These are phyloP conservation scores for Sinelater perroti DNA, from an alignment of 2,888 invertebrate genomes.

Conservation along the genomic window DNA sequence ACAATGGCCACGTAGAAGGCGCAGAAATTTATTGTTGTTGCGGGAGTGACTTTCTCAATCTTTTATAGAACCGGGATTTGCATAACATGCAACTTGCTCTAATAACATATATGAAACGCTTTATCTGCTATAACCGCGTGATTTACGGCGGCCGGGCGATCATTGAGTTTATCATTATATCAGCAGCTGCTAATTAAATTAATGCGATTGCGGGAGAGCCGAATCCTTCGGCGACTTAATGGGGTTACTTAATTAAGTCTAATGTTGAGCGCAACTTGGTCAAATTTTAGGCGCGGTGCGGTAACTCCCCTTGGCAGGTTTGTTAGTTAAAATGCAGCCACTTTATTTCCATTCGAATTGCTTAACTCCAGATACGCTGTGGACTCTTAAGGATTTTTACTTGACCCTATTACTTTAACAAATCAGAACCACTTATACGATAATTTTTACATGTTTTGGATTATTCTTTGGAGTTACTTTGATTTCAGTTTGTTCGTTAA, in stretches of 20 bases:
- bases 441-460: no score
- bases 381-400: no score
- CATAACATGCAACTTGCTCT: constrained; percentile 31
- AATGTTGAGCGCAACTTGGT: no score
- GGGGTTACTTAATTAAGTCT: constrained; percentile 17
- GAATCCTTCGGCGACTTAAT: constrained; percentile 10
- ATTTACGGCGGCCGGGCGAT: constrained; percentile 19
- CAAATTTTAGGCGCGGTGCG: no score
- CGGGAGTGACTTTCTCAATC: constrained; percentile 32
- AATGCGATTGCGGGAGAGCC: constrained; percentile 11
- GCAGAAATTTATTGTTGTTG: constrained; percentile 34
- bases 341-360: no score
- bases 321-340: no score
- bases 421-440: no score
- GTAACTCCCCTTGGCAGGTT: no score
- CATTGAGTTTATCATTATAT: constrained; percentile 13
- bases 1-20: constrained; percentile 30
- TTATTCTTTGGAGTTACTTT: no score
- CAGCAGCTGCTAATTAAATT: constrained; percentile 22
- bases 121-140: constrained; percentile 14
- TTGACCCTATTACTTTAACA: no score
- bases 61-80: constrained; percentile 29
- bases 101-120: constrained; percentile 29
- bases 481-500: no score
- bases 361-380: no score